A percentile compares a stretch with the other conserved stretches of the same genome.
Conservation (phyloP, 2,888 invertebrate species). For the Machimus atricapillus region DNA sequence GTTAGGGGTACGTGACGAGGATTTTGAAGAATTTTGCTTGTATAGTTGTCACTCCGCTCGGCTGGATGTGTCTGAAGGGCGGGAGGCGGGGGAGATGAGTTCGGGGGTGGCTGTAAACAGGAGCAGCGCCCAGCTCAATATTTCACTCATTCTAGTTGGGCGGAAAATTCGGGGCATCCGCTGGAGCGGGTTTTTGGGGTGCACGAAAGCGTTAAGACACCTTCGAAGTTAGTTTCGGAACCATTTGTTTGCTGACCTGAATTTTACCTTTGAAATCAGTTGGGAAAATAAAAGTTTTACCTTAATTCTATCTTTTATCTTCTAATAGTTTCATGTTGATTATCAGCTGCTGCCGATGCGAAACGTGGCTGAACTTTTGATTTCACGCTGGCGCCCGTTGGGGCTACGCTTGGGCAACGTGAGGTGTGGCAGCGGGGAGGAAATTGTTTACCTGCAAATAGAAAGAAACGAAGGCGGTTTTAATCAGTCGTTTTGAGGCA, state of each 20-base stretch:
- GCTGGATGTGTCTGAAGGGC: not conserved
- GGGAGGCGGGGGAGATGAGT: not conserved
- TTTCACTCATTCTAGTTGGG: not conserved
- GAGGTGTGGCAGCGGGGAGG: not conserved
- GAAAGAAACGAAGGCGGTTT: not conserved
- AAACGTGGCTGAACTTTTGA: not conserved
- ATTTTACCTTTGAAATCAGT: not conserved
- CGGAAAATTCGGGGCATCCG: not conserved
- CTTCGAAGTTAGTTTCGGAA: not conserved
- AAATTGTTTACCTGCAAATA: not conserved
- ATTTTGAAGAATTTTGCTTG: constrained; percentile 2
- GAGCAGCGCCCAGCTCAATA: not conserved
- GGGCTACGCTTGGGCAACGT: not conserved
- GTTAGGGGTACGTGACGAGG: constrained; percentile 21
- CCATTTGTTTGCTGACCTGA: constrained; percentile 14
- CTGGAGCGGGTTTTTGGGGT: not conserved
- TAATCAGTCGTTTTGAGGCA: not conserved
- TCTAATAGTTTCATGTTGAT: not conserved
- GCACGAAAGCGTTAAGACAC: constrained; percentile 3
- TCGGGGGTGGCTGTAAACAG: not conserved
- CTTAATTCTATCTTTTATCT: constrained; percentile 2
- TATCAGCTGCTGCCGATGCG: not conserved
- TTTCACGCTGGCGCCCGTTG: not conserved
- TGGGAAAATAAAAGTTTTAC: not conserved
- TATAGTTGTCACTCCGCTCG: constrained; percentile 5